Evolutionary conservation across 2,113 vertebrate species (phyloP).

Genomic region (Gavialis gangeticus): DNA sequence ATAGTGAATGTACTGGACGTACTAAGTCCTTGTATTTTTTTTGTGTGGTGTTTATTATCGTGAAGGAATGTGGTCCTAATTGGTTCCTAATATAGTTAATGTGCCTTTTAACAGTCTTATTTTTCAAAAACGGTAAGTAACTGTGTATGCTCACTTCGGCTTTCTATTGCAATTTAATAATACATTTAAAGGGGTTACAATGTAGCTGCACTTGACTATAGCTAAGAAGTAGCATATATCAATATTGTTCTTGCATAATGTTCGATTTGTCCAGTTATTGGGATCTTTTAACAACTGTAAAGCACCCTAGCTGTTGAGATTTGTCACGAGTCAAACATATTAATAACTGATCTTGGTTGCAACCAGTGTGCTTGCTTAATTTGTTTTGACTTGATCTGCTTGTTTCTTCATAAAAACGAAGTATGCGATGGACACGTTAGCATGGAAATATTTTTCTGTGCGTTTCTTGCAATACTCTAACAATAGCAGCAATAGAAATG

Average conservation of each 20-base stretch:
- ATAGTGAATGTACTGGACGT: neutral
- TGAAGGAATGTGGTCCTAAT: constrained; percentile 12
- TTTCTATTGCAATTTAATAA: neutral
- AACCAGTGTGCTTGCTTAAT: accelerated
- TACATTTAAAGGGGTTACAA: neutral
- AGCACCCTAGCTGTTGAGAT: neutral
- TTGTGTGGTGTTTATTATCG: neutral
- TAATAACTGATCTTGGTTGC: neutral
- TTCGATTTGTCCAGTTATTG: accelerated
- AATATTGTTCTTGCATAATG: accelerated
- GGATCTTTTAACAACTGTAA: neutral
- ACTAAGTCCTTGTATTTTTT: neutral
- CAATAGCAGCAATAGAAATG: accelerated
- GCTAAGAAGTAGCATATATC: neutral
- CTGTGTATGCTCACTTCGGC: neutral
- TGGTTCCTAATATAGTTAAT: neutral
- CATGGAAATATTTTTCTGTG: neutral
- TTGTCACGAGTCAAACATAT: neutral
- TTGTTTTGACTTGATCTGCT: neutral
- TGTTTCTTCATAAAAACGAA: neutral
- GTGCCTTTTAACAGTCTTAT: constrained; percentile 54
- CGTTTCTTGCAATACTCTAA: accelerated
- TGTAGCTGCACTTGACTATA: neutral
- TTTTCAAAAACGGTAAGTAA: neutral
- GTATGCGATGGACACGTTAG: neutral